Evolutionary conservation across 1,140 invertebrate genomes (phyloP).

Genomic region (Chironomus striatipennis): DNA sequence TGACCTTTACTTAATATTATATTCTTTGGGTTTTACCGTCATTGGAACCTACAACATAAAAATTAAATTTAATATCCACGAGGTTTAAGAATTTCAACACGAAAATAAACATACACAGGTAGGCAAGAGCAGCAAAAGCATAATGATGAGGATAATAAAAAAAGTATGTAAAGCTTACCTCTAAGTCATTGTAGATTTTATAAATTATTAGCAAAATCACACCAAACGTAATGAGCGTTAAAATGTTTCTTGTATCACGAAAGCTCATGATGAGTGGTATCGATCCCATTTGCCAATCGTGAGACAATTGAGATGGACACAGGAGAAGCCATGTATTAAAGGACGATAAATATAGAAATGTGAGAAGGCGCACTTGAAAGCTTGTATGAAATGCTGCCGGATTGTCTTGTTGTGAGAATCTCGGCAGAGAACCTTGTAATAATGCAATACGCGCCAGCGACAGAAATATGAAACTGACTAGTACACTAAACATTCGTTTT

Average conservation of each 20-base stretch:
- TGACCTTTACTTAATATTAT: no score
- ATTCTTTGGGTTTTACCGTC: no score
- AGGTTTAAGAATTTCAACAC: no score
- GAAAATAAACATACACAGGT: no score
- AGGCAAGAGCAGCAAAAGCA: no score
- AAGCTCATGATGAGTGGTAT: constrained; percentile 62
- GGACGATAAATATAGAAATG: constrained; percentile 70
- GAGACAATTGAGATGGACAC: constrained; percentile 64
- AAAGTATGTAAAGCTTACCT: constrained; percentile 44
- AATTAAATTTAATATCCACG: no score
- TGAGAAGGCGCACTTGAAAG: constrained; percentile 52
- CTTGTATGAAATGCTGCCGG: constrained; percentile 71
- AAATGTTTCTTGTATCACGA: constrained; percentile 59
- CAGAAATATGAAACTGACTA: constrained; percentile 49
- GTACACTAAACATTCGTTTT: constrained; percentile 50
- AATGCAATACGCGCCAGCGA: constrained; percentile 54
- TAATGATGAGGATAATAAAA: no score
- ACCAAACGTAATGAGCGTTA: constrained; percentile 56
- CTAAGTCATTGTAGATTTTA: constrained; percentile 54
- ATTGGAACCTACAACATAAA: no score
- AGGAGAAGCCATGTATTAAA: constrained; percentile 75
- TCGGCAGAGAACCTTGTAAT: constrained; percentile 65
- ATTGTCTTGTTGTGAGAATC: constrained; percentile 76
- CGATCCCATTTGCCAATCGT: constrained; percentile 85
- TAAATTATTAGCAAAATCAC: constrained; percentile 47